These are phyloP conservation scores for Pantherophis alleghaniensis DNA, from an alignment of 2,797 vertebrate genomes.

Conservation along the genomic window DNA sequence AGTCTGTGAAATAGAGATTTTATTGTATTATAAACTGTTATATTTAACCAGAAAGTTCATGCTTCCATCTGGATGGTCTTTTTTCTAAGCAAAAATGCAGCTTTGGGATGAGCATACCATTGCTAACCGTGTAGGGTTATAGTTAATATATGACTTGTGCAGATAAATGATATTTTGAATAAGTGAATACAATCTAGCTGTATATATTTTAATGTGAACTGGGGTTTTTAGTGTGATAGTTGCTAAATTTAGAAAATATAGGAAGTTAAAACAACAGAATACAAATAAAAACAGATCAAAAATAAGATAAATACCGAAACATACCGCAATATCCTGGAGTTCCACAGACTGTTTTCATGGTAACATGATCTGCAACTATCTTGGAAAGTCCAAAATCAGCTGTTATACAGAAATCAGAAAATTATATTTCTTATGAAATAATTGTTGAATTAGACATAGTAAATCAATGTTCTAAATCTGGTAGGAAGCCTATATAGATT, in stretches of 20 bases:
- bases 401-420: slow-evolving; percentile 57
- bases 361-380: slow-evolving; percentile 85
- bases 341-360: slow-evolving; percentile 88
- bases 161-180: not conserved
- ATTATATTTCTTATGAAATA: not conserved
- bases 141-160: not conserved
- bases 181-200: not conserved
- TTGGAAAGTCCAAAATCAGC: slow-evolving; percentile 90
- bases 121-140: not conserved
- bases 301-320: slow-evolving; percentile 43
- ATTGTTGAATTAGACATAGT: not conserved
- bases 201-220: not conserved
- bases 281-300: slow-evolving; percentile 13
- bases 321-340: slow-evolving; percentile 88
- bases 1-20: not conserved
- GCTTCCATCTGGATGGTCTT: not conserved
- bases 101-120: not conserved
- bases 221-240: not conserved
- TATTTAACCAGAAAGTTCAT: not conserved
- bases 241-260: slow-evolving; percentile 22
- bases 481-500: not conserved
- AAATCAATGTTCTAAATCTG: not conserved
- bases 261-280: slow-evolving; percentile 1
- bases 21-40: not conserved
- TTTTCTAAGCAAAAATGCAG: not conserved